Conservation (phyloP, 2,113 vertebrate species). For the Gopherus evgoodei region DNA sequence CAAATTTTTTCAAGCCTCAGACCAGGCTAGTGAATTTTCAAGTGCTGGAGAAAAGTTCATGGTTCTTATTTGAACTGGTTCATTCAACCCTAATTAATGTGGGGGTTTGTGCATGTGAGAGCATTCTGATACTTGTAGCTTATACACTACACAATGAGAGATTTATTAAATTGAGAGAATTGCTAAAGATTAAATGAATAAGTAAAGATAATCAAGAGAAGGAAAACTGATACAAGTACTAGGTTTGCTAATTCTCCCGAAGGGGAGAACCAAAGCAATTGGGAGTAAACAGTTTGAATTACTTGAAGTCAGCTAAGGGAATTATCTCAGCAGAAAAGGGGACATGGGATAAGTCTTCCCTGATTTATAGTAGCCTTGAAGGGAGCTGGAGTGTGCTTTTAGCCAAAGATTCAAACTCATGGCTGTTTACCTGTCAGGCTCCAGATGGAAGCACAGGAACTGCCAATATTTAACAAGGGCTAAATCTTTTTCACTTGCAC, state of each 20-base stretch:
- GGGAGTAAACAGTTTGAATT: not conserved
- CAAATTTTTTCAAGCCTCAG: not conserved
- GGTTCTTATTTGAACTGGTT: not conserved
- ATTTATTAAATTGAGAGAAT: not conserved
- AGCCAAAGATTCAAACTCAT: not conserved
- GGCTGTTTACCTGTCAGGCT: not conserved
- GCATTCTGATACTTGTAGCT: not conserved
- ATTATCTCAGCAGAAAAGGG: not conserved
- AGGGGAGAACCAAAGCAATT: not conserved
- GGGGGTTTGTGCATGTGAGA: not conserved
- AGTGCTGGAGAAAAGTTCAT: not conserved
- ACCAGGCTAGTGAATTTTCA: not conserved
- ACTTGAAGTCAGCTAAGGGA: not conserved
- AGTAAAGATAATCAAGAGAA: not conserved
- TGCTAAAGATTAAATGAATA: not conserved
- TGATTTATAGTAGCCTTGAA: too few relatives aligned
- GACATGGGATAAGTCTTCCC: not conserved
- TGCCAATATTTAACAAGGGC: not conserved
- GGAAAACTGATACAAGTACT: not conserved
- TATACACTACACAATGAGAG: not conserved
- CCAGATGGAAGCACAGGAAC: not conserved
- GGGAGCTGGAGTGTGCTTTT: not conserved
- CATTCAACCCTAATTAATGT: not conserved
- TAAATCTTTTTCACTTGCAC: not conserved
- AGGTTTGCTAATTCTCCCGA: accelerated